phyloP scores from a whole-genome alignment of 2,797 vertebrate species.

The Malurus leucopterus region DNA sequence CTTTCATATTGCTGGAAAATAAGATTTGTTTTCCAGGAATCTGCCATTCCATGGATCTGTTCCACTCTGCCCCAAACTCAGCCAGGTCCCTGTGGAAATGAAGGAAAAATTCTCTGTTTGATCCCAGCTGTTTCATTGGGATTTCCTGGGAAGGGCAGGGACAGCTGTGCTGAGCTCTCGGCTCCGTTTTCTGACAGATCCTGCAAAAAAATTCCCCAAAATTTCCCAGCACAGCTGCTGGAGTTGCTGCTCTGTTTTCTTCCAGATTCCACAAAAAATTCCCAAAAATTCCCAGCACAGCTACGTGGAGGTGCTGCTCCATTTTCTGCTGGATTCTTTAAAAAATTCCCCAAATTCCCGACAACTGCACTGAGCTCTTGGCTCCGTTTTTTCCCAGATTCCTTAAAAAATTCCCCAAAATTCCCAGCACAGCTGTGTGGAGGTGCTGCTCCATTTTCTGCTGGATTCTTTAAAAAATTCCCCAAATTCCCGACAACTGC shows the following conservation, averaged over 20 bases:
- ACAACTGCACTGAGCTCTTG: no score
- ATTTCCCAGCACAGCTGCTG: not conserved
- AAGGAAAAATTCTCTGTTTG: not conserved
- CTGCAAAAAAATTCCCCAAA: not conserved
- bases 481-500: no score
- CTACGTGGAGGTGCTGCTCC: no score
- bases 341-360: no score
- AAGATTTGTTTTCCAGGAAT: not conserved
- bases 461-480: not conserved
- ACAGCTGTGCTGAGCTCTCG: not conserved
- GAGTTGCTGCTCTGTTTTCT: no score
- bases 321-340: no score
- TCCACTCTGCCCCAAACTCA: not conserved
- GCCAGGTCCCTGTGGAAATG: accelerated
- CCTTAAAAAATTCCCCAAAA: no score
- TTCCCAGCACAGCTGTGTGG: no score
- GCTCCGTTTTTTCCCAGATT: no score
- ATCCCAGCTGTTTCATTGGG: not conserved
- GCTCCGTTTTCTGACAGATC: not conserved
- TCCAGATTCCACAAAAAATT: no score
- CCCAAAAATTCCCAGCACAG: no score
- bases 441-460: not conserved
- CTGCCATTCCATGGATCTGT: accelerated
- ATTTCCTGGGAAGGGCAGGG: not conserved
- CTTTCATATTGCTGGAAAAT: not conserved